Conservation (phyloP, 1,140 invertebrate species). For the Polypedilum vanderplanki region DNA sequence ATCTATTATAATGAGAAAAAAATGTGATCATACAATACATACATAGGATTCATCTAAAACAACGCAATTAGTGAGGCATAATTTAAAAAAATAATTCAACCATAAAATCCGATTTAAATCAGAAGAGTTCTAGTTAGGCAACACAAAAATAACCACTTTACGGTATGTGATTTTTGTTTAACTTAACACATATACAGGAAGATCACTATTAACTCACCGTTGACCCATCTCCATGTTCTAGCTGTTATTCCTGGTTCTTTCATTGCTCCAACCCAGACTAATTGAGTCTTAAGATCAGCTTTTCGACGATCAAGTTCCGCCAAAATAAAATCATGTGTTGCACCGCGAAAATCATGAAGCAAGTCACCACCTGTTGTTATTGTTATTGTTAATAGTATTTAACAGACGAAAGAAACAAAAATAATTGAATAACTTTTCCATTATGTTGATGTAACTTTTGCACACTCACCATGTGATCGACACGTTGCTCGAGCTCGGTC, state of each 20-base stretch:
- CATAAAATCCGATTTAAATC: background rate
- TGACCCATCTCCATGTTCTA: constrained; percentile 83
- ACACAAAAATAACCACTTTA: background rate
- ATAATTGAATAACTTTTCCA: background rate
- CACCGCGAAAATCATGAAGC: constrained; percentile 59
- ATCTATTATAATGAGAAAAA: no score
- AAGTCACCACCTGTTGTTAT: constrained; percentile 61
- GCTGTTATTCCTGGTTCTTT: constrained; percentile 76
- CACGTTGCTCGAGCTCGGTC: constrained; percentile 69
- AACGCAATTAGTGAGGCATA: constrained; percentile 14
- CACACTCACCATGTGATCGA: constrained; percentile 49
- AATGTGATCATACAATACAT: no score
- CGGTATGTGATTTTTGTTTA: background rate
- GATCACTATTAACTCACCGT: constrained; percentile 55
- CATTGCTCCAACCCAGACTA: constrained; percentile 86
- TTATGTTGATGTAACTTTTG: background rate
- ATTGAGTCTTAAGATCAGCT: constrained; percentile 67
- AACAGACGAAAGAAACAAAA: background rate
- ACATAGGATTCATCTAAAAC: no score
- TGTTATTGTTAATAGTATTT: background rate
- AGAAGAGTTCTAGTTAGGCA: constrained; percentile 4
- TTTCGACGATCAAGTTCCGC: constrained; percentile 76
- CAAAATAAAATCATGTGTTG: constrained; percentile 63
- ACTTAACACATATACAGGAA: background rate
- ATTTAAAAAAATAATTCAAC: constrained; percentile 7